These are phyloP conservation scores for Lysiphlebus fabarum DNA, from an alignment of 1,140 invertebrate species.

Conservation along the genomic window DNA sequence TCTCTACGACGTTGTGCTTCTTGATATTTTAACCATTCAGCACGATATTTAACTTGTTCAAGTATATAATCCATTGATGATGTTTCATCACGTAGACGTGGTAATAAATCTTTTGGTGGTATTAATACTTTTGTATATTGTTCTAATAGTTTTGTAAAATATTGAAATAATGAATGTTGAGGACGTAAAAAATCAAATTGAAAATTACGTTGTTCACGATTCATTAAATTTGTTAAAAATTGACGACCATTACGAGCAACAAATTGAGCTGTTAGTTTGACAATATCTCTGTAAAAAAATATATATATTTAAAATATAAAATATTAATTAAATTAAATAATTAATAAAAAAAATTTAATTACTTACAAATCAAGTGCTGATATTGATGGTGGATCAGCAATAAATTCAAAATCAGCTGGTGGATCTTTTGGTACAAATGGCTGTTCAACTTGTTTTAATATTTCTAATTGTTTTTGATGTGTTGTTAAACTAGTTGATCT, in stretches of 20 bases:
- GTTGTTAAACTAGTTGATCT: slow-evolving; percentile 64
- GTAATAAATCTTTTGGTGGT: slow-evolving; percentile 87
- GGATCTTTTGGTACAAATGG: slow-evolving; percentile 93
- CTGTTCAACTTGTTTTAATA: slow-evolving; percentile 82
- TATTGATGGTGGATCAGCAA: slow-evolving; percentile 97
- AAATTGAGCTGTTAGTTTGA: slow-evolving; percentile 97
- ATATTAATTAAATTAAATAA: slow-evolving; percentile 15
- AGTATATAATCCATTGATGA: slow-evolving; percentile 73
- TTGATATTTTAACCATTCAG: slow-evolving; percentile 95
- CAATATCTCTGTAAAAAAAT: slow-evolving; percentile 75
- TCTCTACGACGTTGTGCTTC: slow-evolving; percentile 87
- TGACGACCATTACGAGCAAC: slow-evolving; percentile 97
- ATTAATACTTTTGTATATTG: slow-evolving; percentile 97
- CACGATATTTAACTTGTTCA: slow-evolving; percentile 89
- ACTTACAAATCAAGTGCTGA: slow-evolving; percentile 94
- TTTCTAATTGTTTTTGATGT: slow-evolving; percentile 83
- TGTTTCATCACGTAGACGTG: slow-evolving; percentile 77
- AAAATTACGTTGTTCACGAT: slow-evolving; percentile 95
- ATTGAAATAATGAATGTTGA: slow-evolving; percentile 97
- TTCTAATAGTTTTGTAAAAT: slow-evolving; percentile 96
- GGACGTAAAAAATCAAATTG: slow-evolving; percentile 99
- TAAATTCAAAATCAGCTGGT: slow-evolving; percentile 94
- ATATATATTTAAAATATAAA: slow-evolving; percentile 22
- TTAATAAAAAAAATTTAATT: slow-evolving; percentile 21
- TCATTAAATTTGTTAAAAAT: slow-evolving; percentile 98